Evolutionary conservation across 2,888 invertebrate genomes (phyloP), one percentile per base, ranked within the genome.

Genomic region (Chorisops tibialis): DNA sequence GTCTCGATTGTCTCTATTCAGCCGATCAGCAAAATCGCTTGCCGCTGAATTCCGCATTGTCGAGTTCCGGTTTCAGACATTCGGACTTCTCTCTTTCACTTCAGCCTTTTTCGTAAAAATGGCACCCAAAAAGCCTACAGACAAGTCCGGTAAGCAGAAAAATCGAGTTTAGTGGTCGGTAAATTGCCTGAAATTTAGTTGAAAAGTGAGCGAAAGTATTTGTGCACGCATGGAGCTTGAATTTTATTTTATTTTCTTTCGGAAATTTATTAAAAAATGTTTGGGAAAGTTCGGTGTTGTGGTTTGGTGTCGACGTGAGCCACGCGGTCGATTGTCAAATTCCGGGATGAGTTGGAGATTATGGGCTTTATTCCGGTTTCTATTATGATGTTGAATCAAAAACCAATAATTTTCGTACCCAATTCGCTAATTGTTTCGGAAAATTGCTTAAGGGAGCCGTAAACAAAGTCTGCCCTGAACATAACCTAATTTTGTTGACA

Each of bases 81-180:
- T 39, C 30, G 38, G 50, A 39, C 22, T 18, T 43, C 43, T 49
- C 16, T 61, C 48, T 62, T 74, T 52, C 35, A 43, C 49, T 18
- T 61, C 43, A 22, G 58, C 68, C 74, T 79, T 79, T 79, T 79
- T 76, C 74, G 74, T 69, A 77, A 86, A 85, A 81, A 93, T 93
- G 93, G 89, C 91, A 84, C 91, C 92, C 72, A 85, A 87, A 79
- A 93, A 93, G 84, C 87, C 90, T 77, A 85, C 89, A 73, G 91
- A 91, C 76, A 91, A 91, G 83, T 82, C 91, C 81, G 89, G 90
- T 90, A 85, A 81, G 83, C 80, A 76, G 76, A 74, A 70, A 72
- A 72, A 70, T 69, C 72, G 67, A 64, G 67, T 68, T 69, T 71
- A 18, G 16, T 61, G 18, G 6, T 3, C 21, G 12, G 6, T 7